Percentiles rank a stretch among this genome's conserved stretches.
These are phyloP conservation scores for Grallaria varia DNA, from an alignment of 2,113 vertebrate genomes.

Conservation along the genomic window DNA sequence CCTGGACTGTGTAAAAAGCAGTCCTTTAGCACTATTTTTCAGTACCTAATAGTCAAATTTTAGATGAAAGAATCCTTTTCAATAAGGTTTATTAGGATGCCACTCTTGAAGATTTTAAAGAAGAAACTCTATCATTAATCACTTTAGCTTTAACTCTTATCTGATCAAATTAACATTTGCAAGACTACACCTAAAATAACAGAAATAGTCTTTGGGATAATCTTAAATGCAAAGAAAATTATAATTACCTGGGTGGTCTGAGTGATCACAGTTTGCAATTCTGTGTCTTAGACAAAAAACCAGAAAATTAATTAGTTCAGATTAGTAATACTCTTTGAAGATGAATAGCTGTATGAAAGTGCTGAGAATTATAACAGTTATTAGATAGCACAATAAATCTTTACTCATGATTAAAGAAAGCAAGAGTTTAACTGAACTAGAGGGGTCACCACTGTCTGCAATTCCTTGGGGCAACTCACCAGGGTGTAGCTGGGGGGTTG, in stretches of 20 bases:
- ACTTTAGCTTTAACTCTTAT: constrained; percentile 10
- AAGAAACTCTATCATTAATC: constrained; percentile 5
- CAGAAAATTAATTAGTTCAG: constrained; percentile 57
- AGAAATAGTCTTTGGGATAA: constrained; percentile 10
- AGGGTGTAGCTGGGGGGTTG: neutral
- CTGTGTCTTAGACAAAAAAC: constrained; percentile 3
- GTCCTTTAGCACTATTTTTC: neutral
- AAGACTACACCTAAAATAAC: constrained; percentile 22
- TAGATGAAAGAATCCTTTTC: constrained; percentile 4
- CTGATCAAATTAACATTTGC: constrained; percentile 52
- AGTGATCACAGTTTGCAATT: constrained; percentile 35
- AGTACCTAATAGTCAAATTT: neutral
- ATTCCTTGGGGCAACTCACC: neutral
- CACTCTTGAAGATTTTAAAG: constrained; percentile 31
- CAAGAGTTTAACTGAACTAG: neutral
- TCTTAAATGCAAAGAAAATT: constrained; percentile 43
- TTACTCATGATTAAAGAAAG: neutral
- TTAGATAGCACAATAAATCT: neutral
- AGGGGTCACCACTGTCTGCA: neutral
- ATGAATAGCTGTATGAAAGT: constrained; percentile 11
- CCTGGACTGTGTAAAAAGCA: neutral
- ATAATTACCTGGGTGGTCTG: constrained; percentile 30
- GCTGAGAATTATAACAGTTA: constrained; percentile 26
- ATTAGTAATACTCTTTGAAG: constrained; percentile 32
- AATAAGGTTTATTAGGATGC: neutral